Evolutionary conservation across 2,888 invertebrate genomes (phyloP).

Genomic region (Watsonalla binaria): DNA sequence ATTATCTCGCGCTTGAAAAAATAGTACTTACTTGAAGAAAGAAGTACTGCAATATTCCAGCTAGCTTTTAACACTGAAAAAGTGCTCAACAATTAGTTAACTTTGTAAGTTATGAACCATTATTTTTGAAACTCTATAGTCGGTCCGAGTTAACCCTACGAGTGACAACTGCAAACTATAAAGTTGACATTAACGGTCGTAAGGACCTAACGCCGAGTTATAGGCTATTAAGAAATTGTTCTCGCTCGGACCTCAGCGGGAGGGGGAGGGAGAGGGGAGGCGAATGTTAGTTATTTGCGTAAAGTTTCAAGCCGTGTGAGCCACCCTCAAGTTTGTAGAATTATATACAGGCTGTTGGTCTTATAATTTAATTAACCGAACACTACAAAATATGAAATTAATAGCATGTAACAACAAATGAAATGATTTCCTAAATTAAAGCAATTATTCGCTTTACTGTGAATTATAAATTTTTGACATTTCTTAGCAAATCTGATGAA

Average conservation of each 20-base stretch:
- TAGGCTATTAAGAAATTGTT: constrained; percentile 75
- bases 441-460: too few species aligned
- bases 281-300: constrained; percentile 56
- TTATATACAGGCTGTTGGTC: constrained; percentile 40
- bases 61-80: too few species aligned
- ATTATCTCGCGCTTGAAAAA: too few species aligned
- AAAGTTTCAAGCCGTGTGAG: constrained; percentile 59
- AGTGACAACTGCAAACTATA: constrained; percentile 14
- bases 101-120: too few species aligned
- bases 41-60: too few species aligned
- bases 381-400: too few species aligned
- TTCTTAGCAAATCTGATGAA: too few species aligned
- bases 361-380: background rate
- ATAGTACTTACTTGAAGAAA: too few species aligned
- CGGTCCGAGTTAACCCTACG: background rate
- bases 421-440: too few species aligned
- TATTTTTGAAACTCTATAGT: background rate
- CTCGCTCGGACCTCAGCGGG: constrained; percentile 41
- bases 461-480: too few species aligned
- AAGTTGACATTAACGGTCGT: constrained; percentile 64
- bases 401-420: too few species aligned
- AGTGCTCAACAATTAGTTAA: too few species aligned
- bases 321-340: constrained; percentile 38
- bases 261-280: constrained; percentile 16
- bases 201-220: constrained; percentile 62